Conservation (phyloP, 2,113 vertebrate species). For the Sinocyclocheilus anshuiensis region DNA sequence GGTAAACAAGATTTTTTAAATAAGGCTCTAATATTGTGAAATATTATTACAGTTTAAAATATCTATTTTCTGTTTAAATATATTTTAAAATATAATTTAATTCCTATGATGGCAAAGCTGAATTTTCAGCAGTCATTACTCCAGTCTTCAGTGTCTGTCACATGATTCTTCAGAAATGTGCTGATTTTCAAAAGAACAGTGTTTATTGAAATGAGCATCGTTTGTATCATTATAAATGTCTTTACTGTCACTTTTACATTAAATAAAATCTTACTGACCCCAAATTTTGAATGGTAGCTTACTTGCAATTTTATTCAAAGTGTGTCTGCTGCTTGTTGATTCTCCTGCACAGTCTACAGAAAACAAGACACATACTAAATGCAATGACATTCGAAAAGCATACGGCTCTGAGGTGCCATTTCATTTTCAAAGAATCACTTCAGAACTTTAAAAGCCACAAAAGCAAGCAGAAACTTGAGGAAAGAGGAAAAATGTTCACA, state of each 20-base stretch:
- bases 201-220: not conserved
- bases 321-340: not conserved
- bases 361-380: not conserved
- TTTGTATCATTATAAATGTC: not conserved
- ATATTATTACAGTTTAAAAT: not conserved
- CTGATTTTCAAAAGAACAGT: not conserved
- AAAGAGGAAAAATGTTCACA: not conserved
- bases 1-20: not conserved
- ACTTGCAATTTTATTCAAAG: not conserved
- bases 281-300: not conserved
- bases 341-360: not conserved
- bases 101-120: not conserved
- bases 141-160: not conserved
- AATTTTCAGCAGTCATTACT: not conserved
- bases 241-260: not conserved
- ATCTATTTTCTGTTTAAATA: not conserved
- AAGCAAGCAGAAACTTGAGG: not conserved
- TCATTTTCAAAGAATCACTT: not conserved
- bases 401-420: not conserved
- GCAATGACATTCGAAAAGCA: not conserved
- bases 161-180: not conserved
- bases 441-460: not conserved
- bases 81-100: not conserved
- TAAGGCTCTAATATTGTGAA: not conserved
- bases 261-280: not conserved